Evolutionary conservation across 2,888 invertebrate genomes (phyloP).

Genomic region (Bombyx huttoni): DNA sequence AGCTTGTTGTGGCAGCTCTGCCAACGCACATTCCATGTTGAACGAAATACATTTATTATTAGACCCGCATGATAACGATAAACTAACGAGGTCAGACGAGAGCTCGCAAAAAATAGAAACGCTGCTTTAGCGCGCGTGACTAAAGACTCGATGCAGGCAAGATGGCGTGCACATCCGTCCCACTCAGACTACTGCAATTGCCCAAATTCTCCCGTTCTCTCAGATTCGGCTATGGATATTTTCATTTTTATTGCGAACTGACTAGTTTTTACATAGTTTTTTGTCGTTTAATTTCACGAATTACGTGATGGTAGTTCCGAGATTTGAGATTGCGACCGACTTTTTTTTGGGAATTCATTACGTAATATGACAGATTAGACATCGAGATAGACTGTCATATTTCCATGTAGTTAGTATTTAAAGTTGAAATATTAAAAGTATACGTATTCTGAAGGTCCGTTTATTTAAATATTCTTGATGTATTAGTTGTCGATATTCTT

Average conservation of each 20-base stretch:
- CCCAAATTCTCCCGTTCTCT: slow-evolving; percentile 27
- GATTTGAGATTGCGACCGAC: slow-evolving; percentile 19
- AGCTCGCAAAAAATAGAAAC: slow-evolving; percentile 68
- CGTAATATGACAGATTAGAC: slow-evolving; percentile 10
- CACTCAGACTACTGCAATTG: slow-evolving; percentile 26
- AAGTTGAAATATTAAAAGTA: too few species aligned
- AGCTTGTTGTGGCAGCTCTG: slow-evolving; percentile 29
- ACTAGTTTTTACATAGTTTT: slow-evolving; percentile 33
- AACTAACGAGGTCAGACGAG: slow-evolving; percentile 66
- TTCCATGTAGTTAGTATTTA: too few species aligned
- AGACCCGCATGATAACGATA: slow-evolving; percentile 64
- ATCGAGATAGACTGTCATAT: too few species aligned
- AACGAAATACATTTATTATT: slow-evolving; percentile 58
- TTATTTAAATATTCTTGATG: too few species aligned
- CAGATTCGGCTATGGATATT: slow-evolving; percentile 51
- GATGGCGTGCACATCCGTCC: slow-evolving; percentile 50
- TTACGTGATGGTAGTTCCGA: slow-evolving; percentile 45
- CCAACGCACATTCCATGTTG: slow-evolving; percentile 36
- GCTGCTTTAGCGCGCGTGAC: slow-evolving; percentile 63
- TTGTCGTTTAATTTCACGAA: slow-evolving; percentile 53
- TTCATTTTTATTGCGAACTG: slow-evolving; percentile 35
- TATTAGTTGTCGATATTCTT: too few species aligned
- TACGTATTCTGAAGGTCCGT: too few species aligned
- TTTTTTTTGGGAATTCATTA: slow-evolving; percentile 27
- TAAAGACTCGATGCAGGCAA: slow-evolving; percentile 59